Conservation (phyloP, 2,113 vertebrate genomes). For the Vombatus ursinus region DNA sequence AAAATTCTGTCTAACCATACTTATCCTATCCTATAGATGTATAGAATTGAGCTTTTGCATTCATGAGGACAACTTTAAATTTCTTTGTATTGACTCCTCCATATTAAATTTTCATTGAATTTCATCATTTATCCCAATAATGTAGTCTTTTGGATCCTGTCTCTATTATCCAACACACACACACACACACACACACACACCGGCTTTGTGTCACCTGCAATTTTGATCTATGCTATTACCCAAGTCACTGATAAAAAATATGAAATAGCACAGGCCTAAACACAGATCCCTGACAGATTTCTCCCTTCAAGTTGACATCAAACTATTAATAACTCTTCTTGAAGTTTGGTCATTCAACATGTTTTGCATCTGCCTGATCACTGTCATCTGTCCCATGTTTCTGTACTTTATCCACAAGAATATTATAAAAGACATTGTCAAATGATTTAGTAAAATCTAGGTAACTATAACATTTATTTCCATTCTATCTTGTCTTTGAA, state of each 20-base stretch:
- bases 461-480: conserved; percentile 66
- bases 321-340: not conserved
- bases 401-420: not conserved
- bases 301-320: not conserved
- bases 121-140: not conserved
- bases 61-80: not conserved
- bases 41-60: not conserved
- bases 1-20: not conserved
- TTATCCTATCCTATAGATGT: not conserved
- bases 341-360: not conserved
- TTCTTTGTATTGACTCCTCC: not conserved
- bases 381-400: not conserved
- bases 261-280: not conserved
- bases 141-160: not conserved
- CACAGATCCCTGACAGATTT: not conserved
- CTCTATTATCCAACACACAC: not conserved
- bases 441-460: not conserved
- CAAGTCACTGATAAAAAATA: not conserved
- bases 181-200: too few species aligned
- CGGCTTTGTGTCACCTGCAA: not conserved
- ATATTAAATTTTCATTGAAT: fast-evolving
- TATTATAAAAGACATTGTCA: not conserved
- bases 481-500: conserved; percentile 74
- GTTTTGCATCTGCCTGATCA: not conserved
- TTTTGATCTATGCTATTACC: not conserved